These are phyloP conservation scores for Linnaemya tessellans DNA, from an alignment of 2,888 invertebrate genomes.

Conservation along the genomic window DNA sequence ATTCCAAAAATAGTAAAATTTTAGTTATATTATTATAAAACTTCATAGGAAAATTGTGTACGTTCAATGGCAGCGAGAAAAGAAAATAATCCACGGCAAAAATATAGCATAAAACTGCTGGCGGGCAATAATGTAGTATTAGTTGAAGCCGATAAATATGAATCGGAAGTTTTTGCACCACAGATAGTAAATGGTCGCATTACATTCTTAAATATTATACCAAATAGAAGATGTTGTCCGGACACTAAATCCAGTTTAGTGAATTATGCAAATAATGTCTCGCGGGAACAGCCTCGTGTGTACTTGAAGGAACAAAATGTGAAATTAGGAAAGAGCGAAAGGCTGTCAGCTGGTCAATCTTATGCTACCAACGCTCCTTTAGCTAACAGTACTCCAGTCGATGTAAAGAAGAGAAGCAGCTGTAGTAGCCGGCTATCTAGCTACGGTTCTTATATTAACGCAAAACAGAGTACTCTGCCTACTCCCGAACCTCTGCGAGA, in stretches of 20 bases:
- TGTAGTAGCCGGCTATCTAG: background rate
- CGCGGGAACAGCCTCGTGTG: background rate
- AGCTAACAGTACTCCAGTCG: constrained; percentile 60
- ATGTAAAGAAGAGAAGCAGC: background rate
- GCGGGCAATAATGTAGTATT: constrained; percentile 78
- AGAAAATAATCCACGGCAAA: constrained; percentile 37
- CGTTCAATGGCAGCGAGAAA: constrained; percentile 27
- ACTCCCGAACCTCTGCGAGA: constrained; percentile 73
- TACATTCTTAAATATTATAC: constrained; percentile 77
- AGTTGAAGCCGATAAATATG: constrained; percentile 76
- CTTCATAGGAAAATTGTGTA: background rate
- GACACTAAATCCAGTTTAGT: background rate
- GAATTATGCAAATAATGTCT: background rate
- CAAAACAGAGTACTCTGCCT: constrained; percentile 16
- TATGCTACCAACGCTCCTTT: constrained; percentile 28
- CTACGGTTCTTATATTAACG: background rate
- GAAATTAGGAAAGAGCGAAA: background rate
- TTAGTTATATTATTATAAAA: background rate
- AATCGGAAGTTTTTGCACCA: constrained; percentile 80
- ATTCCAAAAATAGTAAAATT: background rate
- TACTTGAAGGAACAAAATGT: background rate
- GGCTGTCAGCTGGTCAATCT: background rate
- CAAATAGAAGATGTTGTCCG: constrained; percentile 77
- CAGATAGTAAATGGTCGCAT: constrained; percentile 78
- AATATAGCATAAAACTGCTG: constrained; percentile 77